phyloP scores from a whole-genome alignment of 2,113 vertebrate species.

The Pangasianodon gigas region DNA sequence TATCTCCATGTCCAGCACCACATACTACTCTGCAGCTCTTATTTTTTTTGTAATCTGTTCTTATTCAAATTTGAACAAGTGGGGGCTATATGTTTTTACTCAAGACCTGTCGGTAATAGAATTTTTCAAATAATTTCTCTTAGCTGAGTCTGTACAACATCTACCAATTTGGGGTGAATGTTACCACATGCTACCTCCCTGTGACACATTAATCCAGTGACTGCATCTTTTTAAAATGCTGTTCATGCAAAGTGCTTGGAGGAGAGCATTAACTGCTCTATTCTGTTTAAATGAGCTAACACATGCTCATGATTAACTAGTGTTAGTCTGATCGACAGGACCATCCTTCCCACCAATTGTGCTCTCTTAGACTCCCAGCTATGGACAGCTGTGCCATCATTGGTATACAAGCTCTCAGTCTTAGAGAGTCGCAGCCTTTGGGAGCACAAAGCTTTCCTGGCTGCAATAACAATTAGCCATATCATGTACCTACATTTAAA shows the following conservation, averaged over 20 bases:
- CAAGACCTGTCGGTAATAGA: too few relatives aligned
- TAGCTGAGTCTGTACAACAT: too few relatives aligned
- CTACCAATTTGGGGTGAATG: not conserved
- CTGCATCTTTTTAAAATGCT: not conserved
- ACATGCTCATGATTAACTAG: slow-evolving; percentile 11
- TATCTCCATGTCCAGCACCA: too few relatives aligned
- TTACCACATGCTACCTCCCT: not conserved
- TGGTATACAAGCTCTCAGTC: not conserved
- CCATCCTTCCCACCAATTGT: slow-evolving; percentile 17
- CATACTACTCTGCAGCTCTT: not conserved
- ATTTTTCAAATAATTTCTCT: too few relatives aligned
- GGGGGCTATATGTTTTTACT: too few relatives aligned
- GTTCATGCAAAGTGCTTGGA: not conserved
- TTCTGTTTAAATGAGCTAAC: slow-evolving; percentile 4
- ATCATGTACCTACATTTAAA: not conserved
- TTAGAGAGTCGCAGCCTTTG: not conserved
- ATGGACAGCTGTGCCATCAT: slow-evolving; percentile 9
- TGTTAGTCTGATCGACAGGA: slow-evolving; percentile 18
- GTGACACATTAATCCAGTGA: not conserved
- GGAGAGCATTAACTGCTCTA: not conserved
- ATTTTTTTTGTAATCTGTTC: not conserved
- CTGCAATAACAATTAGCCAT: too few relatives aligned
- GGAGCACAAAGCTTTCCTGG: not conserved
- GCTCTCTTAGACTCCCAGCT: not conserved
- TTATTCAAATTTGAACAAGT: not conserved